Evolutionary conservation across 2,888 invertebrate species (phyloP), one percentile per base, ranked within the genome.

Genomic region (Drosophila anomalipes): DNA sequence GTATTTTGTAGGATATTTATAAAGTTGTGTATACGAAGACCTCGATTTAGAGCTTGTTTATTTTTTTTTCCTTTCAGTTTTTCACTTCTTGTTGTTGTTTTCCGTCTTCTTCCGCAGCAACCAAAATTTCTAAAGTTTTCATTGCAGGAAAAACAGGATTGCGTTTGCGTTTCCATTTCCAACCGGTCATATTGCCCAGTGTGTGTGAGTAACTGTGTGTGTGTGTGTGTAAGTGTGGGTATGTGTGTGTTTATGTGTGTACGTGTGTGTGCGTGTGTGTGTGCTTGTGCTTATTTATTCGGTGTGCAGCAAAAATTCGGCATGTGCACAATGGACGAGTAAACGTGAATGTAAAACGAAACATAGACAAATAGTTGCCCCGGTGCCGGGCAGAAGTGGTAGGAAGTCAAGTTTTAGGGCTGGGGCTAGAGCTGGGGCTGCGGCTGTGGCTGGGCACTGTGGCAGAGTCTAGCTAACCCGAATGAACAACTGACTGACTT

Each of bases 81-180:
- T 72, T 66, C 56, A 63, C 53, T 76, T 62, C 62, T 54, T 56
- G 22, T 70, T 62, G 65, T 54, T 56, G 30, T 60, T 77, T 77
- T 60, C 53, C 61, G 72, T 63, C 56, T 69, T 52, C 22, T 22
- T 22, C 22, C 22, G 56, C 52, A 69, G 49, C 66, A 63, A 72
- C 58, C 67, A 69, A 72, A 44, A 59, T 54, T 77, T 74, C n/a
- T 39, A 82, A 86, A 85, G 83, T 90, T 86, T 85, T 89, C 90
- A 89, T 90, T 89, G 76, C 86, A 86, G 89, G 89, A 88, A 90
- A 80, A 77, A 86, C 72, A 64, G 69, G 77, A 72, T 81, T 88
- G 81, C 86, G 83, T 86, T 86, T 77, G 81, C 63, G 83, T 68
- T 86, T 80, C 67, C 75, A 58, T 73, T 79, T 74, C 56, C 49